Percentiles rank a stretch among this genome's conserved stretches.
Evolutionary conservation across 2,797 vertebrate genomes (phyloP).

Genomic region (Numenius phaeopus): DNA sequence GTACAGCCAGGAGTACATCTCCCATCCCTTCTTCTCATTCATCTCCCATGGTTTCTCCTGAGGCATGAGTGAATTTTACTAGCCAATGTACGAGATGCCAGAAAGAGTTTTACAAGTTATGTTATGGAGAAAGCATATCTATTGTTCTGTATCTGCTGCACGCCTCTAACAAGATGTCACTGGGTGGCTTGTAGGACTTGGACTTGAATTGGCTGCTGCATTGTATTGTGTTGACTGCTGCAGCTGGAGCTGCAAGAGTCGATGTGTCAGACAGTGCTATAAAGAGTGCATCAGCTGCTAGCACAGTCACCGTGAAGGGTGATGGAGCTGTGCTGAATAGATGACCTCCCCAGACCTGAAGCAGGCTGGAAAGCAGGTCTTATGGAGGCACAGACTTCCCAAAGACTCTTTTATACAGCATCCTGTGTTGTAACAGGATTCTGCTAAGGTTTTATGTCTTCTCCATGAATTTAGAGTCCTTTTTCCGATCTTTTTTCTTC

Average conservation of each 20-base stretch:
- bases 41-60: not conserved
- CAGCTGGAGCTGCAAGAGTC: not conserved
- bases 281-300: not conserved
- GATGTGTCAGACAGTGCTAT: not conserved
- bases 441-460: not conserved
- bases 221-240: not conserved
- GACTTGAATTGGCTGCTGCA: not conserved
- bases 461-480: not conserved
- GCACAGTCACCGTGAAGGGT: not conserved
- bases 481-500: not conserved
- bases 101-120: not conserved
- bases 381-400: not conserved
- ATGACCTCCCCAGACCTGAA: not conserved
- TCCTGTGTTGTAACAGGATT: not conserved
- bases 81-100: not conserved
- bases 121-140: not conserved
- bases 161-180: rapidly evolving
- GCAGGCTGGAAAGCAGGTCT: not conserved
- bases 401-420: not conserved
- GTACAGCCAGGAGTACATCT: not conserved
- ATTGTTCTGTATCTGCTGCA: not conserved
- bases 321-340: not conserved
- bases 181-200: not conserved
- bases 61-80: not conserved
- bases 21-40: not conserved